Conservation (phyloP, 2,113 vertebrate species). For the Oncorhynchus kisutch region DNA sequence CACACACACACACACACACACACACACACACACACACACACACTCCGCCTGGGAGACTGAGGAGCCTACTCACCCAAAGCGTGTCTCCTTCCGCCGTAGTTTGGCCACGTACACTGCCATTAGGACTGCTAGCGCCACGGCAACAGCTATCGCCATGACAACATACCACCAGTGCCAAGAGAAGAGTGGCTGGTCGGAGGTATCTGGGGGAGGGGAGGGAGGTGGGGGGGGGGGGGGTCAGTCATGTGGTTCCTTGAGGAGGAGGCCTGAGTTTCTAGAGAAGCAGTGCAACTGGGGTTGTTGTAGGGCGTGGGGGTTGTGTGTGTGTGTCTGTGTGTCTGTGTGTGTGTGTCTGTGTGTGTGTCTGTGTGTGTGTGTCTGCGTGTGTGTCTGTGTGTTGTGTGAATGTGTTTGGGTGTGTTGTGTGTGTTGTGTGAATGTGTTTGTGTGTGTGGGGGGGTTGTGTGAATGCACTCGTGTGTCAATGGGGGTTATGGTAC, state of each 20-base stretch:
- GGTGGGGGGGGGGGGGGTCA: conserved; percentile 1
- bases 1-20: too few species aligned
- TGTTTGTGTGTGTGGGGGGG: background rate
- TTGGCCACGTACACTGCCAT: conserved; percentile 80
- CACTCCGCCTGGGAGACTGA: background rate
- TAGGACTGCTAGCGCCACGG: conserved; percentile 74
- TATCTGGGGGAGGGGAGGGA: conserved; percentile 30
- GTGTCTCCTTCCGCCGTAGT: conserved; percentile 83
- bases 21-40: too few species aligned
- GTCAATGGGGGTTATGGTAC: too few species aligned
- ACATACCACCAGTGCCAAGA: conserved; percentile 94
- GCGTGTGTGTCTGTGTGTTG: background rate
- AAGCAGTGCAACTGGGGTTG: background rate
- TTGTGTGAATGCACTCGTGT: background rate
- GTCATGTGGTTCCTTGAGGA: background rate
- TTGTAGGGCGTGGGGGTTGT: conserved; percentile 6
- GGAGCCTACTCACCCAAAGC: conserved; percentile 78
- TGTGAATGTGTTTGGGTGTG: too few species aligned
- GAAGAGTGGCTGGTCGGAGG: conserved; percentile 56
- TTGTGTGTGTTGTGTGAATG: background rate
- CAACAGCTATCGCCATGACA: conserved; percentile 77
- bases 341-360: background rate
- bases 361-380: background rate
- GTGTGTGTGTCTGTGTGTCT: background rate
- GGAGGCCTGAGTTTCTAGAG: background rate